phyloP scores from a whole-genome alignment of 2,888 invertebrate species.

The Elegia similella region DNA sequence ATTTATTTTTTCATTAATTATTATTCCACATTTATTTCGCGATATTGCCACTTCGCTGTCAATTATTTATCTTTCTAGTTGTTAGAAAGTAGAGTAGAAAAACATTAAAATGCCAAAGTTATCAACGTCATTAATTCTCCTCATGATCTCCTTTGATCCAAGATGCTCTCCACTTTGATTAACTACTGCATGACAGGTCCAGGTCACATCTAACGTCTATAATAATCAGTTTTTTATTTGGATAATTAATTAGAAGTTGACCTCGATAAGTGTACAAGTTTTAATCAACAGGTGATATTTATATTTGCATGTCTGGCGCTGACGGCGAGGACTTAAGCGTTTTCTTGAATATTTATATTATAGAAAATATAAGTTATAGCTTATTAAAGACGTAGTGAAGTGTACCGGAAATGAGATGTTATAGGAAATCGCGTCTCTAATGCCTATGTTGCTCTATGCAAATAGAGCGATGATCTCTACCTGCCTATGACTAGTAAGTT shows the following conservation, averaged over 20 bases:
- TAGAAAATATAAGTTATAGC: background rate
- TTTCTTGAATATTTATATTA: background rate
- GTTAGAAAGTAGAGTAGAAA: background rate
- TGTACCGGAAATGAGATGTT: background rate
- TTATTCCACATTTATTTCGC: background rate
- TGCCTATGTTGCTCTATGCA: background rate
- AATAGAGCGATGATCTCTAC: background rate
- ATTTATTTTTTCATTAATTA: too few relatives aligned
- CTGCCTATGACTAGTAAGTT: background rate
- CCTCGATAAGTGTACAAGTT: background rate
- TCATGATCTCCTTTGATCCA: background rate
- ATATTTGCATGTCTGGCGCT: conserved; percentile 13
- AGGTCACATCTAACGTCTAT: conserved; percentile 1
- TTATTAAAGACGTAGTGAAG: background rate
- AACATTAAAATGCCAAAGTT: background rate
- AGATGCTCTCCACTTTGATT: background rate
- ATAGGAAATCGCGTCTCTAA: background rate
- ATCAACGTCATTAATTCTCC: background rate
- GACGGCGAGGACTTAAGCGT: background rate
- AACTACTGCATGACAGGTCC: background rate
- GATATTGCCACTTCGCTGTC: background rate
- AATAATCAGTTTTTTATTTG: background rate
- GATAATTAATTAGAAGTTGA: background rate
- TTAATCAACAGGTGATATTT: conserved; percentile 12
- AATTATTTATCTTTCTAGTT: background rate